Evolutionary conservation across 64 coral and sea anemone species (phyloP), one percentile per base, ranked within the genome.

Genomic region (Stichodactyla helianthus): DNA sequence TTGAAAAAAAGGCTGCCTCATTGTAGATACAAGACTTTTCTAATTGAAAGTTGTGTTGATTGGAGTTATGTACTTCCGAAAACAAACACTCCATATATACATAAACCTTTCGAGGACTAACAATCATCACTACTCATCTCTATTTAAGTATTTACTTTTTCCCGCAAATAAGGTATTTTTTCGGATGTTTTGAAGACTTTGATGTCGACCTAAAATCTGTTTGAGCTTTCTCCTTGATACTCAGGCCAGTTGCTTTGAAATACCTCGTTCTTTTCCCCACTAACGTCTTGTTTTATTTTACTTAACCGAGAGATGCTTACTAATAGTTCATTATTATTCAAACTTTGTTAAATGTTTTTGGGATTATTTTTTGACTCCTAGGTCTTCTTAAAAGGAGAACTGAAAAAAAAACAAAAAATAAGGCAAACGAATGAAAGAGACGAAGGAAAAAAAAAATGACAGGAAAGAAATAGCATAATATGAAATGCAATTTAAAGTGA

Each of bases 41-140:
- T 74, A 74, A 74, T 74, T 74, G 9, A 74, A 74, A 74, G 12
- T 10, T 74, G 68, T 74, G 11, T 74, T 74, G n/a, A 74, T 74
- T 74, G 68, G 68, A 9, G 68, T 31, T 74, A 74, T 74, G n/a
- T 19, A 74, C 68, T 74, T 74, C 68, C 68, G 68, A 74, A 27
- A 27, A 74, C 68, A 35, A 74, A 74, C n/a, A 74, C 68, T 74
- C 10, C 8, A 31, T 74, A 23, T 25, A 74, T 23, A 35, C 68
- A 74, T 44, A 44, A 1, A 44, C 35, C 35, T 11, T 74, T 74
- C 20, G 68, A 74, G 23, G 23, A 74, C 68, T 31, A 74, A 35
- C 26, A 74, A 74, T 13, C 7, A 13, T 31, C 68, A 31, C n/a
- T 31, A 35, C 68, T 74, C 25, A 26, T 74, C n/a, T 31, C 17